These are phyloP conservation scores for Lophochroa leadbeateri DNA, from an alignment of 2,113 vertebrate genomes.

Conservation along the genomic window DNA sequence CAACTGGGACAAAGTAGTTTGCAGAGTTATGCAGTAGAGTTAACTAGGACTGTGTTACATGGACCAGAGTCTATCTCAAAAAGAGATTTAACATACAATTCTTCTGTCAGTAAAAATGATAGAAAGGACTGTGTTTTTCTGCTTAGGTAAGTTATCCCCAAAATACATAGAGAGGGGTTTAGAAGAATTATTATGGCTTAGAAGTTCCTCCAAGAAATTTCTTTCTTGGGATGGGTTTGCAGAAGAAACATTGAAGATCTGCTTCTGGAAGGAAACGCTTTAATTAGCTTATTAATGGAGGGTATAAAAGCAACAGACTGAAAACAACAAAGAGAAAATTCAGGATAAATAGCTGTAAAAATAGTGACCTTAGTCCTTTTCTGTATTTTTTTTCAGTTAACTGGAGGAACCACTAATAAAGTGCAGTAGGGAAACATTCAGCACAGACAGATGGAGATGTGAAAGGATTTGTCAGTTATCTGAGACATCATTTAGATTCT, in stretches of 20 bases:
- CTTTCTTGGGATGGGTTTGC: not conserved
- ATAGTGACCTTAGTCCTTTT: not conserved
- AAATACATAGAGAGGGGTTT: not conserved
- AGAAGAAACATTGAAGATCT: not conserved
- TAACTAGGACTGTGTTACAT: not conserved
- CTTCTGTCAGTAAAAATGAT: not conserved
- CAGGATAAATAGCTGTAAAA: not conserved
- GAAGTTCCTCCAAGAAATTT: not conserved
- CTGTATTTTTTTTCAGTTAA: not conserved
- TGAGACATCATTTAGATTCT: not conserved
- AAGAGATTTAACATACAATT: not conserved
- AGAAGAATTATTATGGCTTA: not conserved
- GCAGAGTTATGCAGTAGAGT: not conserved
- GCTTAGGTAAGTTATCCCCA: not conserved
- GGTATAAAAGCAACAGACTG: not conserved
- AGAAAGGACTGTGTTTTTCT: not conserved
- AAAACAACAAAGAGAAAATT: not conserved
- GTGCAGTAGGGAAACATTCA: not conserved
- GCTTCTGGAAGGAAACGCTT: not conserved
- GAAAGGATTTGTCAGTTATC: not conserved
- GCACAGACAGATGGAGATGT: not conserved
- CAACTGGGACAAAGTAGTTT: not conserved
- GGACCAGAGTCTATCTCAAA: not conserved
- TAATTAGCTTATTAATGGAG: not conserved
- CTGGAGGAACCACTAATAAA: not conserved